Evolutionary conservation across 2,113 vertebrate genomes (phyloP).

Genomic region (Hemicordylus capensis): DNA sequence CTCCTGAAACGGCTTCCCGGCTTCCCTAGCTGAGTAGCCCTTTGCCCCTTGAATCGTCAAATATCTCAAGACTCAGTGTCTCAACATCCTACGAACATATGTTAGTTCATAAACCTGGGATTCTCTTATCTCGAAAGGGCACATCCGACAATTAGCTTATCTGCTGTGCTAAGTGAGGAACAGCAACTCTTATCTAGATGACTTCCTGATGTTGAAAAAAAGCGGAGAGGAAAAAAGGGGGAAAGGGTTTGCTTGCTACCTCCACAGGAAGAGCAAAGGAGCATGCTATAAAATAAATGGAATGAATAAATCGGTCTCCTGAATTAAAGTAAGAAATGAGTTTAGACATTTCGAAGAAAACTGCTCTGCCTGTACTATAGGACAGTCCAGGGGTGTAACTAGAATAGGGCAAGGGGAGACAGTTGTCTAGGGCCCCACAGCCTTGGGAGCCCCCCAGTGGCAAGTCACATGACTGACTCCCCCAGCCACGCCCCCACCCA

Average conservation of each 20-base stretch:
- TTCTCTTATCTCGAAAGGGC: constrained; percentile 72
- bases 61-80: neutral
- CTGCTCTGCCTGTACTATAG: too few relatives aligned
- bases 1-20: neutral
- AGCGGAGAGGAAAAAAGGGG: constrained; percentile 16
- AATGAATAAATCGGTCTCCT: neutral
- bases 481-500: too few relatives aligned
- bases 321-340: neutral
- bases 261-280: constrained; percentile 13
- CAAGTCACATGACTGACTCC: too few relatives aligned
- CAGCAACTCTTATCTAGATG: constrained; percentile 62
- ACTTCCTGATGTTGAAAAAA: constrained; percentile 48
- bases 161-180: constrained; percentile 67
- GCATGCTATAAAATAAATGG: accelerated
- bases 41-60: constrained; percentile 15
- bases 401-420: too few relatives aligned
- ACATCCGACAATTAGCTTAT: constrained; percentile 76
- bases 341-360: neutral
- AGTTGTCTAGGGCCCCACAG: too few relatives aligned
- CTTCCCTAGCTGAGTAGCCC: neutral
- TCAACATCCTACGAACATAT: constrained; percentile 55
- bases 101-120: constrained; percentile 65
- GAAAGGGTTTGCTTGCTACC: accelerated
- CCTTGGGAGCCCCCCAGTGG: too few relatives aligned
- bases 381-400: too few relatives aligned